These are phyloP conservation scores for Cantharis flavilabris DNA, from an alignment of 2,888 invertebrate species.

Conservation along the genomic window DNA sequence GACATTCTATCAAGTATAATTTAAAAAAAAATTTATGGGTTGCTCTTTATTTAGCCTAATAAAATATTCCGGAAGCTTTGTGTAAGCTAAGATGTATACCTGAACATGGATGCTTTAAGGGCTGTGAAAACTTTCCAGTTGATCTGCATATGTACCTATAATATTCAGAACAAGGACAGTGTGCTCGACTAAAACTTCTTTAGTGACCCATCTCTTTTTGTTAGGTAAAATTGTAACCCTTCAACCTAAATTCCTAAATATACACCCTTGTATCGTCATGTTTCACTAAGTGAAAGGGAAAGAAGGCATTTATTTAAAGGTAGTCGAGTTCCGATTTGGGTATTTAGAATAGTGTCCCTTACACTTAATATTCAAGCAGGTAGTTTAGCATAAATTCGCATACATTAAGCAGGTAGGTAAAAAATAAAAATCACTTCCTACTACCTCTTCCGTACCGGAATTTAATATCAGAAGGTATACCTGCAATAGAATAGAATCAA, in stretches of 20 bases:
- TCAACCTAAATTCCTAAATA: conserved; percentile 23
- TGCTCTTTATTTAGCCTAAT: conserved; percentile 25
- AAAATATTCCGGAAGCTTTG: conserved; percentile 15
- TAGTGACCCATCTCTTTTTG: conserved; percentile 37
- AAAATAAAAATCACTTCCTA: conserved; percentile 48
- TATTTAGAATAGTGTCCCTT: conserved; percentile 55
- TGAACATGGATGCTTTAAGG: conserved; percentile 1
- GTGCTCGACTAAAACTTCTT: conserved; percentile 22
- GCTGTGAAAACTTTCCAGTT: conserved; percentile 6
- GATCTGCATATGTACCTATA: conserved; percentile 20
- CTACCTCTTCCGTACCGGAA: conserved; percentile 38
- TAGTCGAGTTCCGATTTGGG: conserved; percentile 42
- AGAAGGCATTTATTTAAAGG: conserved; percentile 32
- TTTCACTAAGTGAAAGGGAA: conserved; percentile 31
- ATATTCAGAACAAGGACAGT: conserved; percentile 23
- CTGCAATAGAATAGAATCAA: background rate
- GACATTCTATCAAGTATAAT: conserved; percentile 51
- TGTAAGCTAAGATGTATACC: conserved; percentile 10
- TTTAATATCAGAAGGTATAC: conserved; percentile 31
- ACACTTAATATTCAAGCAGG: conserved; percentile 59
- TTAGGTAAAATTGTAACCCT: conserved; percentile 35
- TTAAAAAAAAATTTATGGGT: conserved; percentile 34
- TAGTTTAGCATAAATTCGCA: conserved; percentile 57
- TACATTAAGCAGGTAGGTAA: conserved; percentile 57
- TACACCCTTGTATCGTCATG: conserved; percentile 27